Conservation (phyloP, 1,140 invertebrate genomes). For the Nasonia longicornis region DNA sequence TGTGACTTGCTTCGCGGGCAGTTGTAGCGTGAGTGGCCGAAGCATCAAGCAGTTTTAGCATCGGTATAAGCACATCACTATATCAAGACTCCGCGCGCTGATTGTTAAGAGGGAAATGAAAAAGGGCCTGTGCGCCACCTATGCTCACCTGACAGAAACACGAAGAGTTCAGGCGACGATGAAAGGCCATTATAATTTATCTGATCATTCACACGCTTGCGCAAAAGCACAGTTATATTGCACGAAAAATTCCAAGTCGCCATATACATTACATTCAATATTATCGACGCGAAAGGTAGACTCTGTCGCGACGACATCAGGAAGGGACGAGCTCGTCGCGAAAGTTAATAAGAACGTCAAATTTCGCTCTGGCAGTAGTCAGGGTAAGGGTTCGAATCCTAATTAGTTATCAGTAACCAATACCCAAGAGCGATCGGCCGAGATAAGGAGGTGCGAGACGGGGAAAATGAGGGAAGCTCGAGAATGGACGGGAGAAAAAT, state of each 20-base stretch:
- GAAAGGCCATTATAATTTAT: too few species aligned
- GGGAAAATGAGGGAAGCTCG: slow-evolving; percentile 4
- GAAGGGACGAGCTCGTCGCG: slow-evolving; percentile 12
- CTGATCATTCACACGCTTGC: too few species aligned
- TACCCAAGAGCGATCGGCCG: slow-evolving; percentile 30
- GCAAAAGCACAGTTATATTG: too few species aligned
- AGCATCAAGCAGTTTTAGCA: too few species aligned
- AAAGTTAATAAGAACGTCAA: slow-evolving; percentile 52
- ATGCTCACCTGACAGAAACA: too few species aligned
- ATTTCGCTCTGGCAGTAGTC: slow-evolving; percentile 11
- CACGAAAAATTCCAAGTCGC: background rate
- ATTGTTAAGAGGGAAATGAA: too few species aligned
- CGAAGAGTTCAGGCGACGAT: too few species aligned
- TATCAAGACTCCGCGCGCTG: too few species aligned
- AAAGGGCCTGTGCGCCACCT: too few species aligned
- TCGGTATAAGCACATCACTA: too few species aligned
- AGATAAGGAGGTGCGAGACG: slow-evolving; percentile 16
- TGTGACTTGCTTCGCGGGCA: too few species aligned
- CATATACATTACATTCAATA: background rate
- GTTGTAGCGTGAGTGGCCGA: too few species aligned
- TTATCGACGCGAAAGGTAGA: background rate
- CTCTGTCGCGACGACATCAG: background rate
- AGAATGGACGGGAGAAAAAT: slow-evolving; percentile 11
- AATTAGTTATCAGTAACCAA: slow-evolving; percentile 50
- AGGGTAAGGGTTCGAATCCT: slow-evolving; percentile 22